These are phyloP conservation scores for Acanthosepion lycidas DNA, from an alignment of 2,888 invertebrate species.

Conservation along the genomic window DNA sequence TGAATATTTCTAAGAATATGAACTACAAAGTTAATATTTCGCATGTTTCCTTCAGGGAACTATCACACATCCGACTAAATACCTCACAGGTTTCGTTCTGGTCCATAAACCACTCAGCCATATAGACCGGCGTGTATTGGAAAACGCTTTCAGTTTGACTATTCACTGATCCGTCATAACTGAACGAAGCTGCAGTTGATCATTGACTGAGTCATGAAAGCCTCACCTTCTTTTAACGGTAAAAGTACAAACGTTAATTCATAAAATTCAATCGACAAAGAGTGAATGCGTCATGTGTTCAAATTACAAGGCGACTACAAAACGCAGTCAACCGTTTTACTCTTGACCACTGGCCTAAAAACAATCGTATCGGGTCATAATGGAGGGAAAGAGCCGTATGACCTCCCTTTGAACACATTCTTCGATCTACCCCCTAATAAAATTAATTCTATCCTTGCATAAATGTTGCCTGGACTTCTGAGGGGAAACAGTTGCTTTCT, in stretches of 20 bases:
- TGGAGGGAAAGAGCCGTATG: background rate
- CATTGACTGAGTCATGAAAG: background rate
- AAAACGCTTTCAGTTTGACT: background rate
- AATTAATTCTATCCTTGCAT: background rate
- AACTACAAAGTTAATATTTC: no score
- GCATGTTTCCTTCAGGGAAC: no score
- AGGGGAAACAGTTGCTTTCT: background rate
- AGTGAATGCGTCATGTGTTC: background rate
- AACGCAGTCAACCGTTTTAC: background rate
- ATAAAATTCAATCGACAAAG: background rate
- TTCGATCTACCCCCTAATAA: background rate
- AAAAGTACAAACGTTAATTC: conserved; percentile 18
- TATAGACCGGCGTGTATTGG: background rate
- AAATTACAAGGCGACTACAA: background rate
- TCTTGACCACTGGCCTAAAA: background rate
- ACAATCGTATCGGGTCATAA: background rate
- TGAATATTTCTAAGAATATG: no score
- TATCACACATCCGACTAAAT: no score
- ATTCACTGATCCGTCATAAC: background rate
- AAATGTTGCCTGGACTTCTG: background rate
- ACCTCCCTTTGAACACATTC: background rate
- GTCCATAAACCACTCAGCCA: background rate
- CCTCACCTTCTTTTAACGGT: background rate
- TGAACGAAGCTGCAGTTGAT: background rate
- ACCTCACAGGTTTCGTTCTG: background rate